Percentiles rank a stretch among this genome's conserved stretches.
phyloP scores from a whole-genome alignment of 37 sponge, comb jelly and placozoan genomes.

The Haliclona indistincta region DNA sequence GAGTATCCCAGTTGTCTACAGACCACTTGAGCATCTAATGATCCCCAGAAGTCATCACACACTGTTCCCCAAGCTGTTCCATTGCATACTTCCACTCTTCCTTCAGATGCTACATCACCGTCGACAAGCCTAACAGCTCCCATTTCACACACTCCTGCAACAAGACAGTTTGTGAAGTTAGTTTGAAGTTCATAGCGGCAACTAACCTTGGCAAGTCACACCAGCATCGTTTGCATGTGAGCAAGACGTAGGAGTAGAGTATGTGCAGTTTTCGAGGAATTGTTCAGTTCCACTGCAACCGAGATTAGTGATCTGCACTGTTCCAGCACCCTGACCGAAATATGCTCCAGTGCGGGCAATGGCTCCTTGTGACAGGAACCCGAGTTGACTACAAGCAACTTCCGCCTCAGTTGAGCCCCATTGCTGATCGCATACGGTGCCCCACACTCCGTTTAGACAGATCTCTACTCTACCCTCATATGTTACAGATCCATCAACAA shows the following conservation, averaged over 20 bases:
- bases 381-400: background rate
- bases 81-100: too few species aligned
- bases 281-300: constrained; percentile 6
- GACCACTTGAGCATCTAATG: too few species aligned
- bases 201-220: background rate
- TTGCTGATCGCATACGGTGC: constrained; percentile 3
- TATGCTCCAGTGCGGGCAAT: background rate
- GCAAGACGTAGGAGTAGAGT: background rate
- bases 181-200: too few species aligned
- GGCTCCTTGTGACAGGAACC: background rate
- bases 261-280: background rate
- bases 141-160: too few species aligned
- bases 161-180: too few species aligned
- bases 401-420: background rate
- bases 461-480: constrained; percentile 5
- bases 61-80: too few species aligned
- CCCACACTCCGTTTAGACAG: background rate
- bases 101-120: too few species aligned
- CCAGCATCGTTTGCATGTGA: constrained; percentile 19
- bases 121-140: too few species aligned
- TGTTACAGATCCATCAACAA: background rate
- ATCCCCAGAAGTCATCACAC: too few species aligned
- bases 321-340: constrained; percentile 13
- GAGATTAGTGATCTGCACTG: background rate
- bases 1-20: too few species aligned